Base-by-base conservation (phyloP, 2,888 invertebrate genomes). In the Phortica magna region DNA sequence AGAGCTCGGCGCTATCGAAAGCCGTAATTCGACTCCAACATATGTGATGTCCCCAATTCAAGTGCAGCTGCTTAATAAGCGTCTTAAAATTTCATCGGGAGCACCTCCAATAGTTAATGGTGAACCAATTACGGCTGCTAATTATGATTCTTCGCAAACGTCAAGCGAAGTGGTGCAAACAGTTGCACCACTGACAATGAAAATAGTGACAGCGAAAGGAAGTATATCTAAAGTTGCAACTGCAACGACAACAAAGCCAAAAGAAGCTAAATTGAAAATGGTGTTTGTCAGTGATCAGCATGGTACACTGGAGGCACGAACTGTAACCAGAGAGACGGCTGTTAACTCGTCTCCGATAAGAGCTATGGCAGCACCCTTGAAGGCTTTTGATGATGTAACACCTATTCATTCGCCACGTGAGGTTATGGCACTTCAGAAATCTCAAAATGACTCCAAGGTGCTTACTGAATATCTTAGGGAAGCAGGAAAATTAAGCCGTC, bases 391-490 rank as follows among this genome's bases (percentile, higher is more conserved):
- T 48, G 48, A 48, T 0, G 48, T 48, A 12, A 9, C 48, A 5
- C 48, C n/a, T 77, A 84, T 0, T 82, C 88, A 17, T 82, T 85
- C 0, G 88, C 88, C 12, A 85, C 88, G 85, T 87, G 48, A 88
- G 43, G 70, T 85, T 7, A 87, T 48, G 2, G 48, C 48, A 9
- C 14, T 48, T 9, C 48, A 48, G 14, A 74, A 70, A 48, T 73
- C 76, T 48, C 67, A 53, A 6, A 77, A 76, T 64, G 74, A 55
- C 53, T 19, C 84, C 7, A 85, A 88, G 78, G 84, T 83, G 70
- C 93, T 94, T 64, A 93, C 92, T 82, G 93, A 94, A 88, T 94
- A 93, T 86, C 94, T 94, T n/a, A 93, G 81, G 14, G 81, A 74
- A 7, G 77, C 80, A n/a, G 77, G 92, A 64, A 93, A 93, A 92